Percentiles rank a stretch among this genome's conserved stretches.
These are phyloP conservation scores for Sterrhoptilus dennistouni DNA, from an alignment of 2,113 vertebrate species.

Conservation along the genomic window DNA sequence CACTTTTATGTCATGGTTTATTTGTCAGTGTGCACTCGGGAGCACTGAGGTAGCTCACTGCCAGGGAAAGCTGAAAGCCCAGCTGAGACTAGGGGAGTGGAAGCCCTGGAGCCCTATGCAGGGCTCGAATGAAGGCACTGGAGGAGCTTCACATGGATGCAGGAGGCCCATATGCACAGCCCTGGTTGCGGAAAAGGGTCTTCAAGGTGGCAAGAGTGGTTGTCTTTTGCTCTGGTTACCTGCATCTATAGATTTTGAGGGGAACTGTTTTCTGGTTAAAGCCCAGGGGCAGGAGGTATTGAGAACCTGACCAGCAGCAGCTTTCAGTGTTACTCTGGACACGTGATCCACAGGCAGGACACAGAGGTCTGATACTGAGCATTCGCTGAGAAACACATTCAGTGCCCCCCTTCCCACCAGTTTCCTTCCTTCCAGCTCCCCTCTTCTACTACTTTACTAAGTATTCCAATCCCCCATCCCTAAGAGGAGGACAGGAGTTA, in stretches of 20 bases:
- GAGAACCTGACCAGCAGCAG: background rate
- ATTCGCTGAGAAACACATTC: background rate
- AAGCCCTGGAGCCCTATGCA: background rate
- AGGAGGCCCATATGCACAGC: background rate
- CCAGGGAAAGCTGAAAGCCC: background rate
- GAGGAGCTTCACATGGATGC: background rate
- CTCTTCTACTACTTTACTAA: background rate
- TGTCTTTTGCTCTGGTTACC: background rate
- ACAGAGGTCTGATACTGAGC: background rate
- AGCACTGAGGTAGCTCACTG: background rate
- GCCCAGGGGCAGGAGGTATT: background rate
- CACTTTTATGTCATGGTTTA: background rate
- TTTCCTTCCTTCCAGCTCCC: background rate
- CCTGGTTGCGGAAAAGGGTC: background rate
- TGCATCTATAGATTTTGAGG: background rate
- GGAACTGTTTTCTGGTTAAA: background rate
- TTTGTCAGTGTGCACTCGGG: background rate
- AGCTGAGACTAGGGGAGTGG: background rate
- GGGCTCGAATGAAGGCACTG: rapidly evolving
- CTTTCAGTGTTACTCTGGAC: background rate
- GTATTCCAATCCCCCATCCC: background rate
- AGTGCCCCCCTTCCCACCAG: rapidly evolving
- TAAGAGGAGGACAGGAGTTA: background rate
- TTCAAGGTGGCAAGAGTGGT: background rate
- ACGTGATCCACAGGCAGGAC: background rate